Evolutionary conservation across 2,113 vertebrate species (phyloP).

Genomic region (Chloropsis cyanopogon): DNA sequence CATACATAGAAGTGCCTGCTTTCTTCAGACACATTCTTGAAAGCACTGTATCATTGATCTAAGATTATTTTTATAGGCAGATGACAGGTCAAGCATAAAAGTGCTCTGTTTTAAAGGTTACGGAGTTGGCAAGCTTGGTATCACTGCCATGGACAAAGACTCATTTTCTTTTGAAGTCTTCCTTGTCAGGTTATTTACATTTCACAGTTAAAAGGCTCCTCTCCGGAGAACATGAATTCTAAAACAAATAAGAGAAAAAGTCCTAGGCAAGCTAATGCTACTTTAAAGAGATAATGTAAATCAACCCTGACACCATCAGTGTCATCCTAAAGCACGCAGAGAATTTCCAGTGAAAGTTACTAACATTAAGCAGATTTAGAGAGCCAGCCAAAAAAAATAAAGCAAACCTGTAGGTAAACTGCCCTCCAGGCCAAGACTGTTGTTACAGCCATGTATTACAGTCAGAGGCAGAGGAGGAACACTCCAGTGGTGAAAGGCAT

Average conservation of each 20-base stretch:
- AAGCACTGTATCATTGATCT: slow-evolving; percentile 27
- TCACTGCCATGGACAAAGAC: slow-evolving; percentile 8
- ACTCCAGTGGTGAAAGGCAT: background rate
- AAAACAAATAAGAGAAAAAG: slow-evolving; percentile 29
- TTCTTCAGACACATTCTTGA: slow-evolving; percentile 53
- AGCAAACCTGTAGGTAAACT: slow-evolving; percentile 32
- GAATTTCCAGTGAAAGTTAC: slow-evolving; percentile 46
- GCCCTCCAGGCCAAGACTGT: slow-evolving; percentile 32
- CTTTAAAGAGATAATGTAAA: slow-evolving; percentile 54
- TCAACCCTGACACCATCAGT: slow-evolving; percentile 15
- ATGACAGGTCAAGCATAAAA: slow-evolving; percentile 46
- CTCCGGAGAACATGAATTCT: slow-evolving; percentile 30
- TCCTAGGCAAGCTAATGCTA: slow-evolving; percentile 20
- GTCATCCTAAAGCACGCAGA: slow-evolving; percentile 14
- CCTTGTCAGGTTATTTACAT: slow-evolving; percentile 47
- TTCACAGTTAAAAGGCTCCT: slow-evolving; percentile 47
- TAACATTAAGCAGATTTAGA: slow-evolving; percentile 19
- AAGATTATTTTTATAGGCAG: slow-evolving; percentile 51
- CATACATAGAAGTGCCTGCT: background rate
- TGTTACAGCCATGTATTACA: background rate
- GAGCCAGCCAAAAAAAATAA: slow-evolving; percentile 41
- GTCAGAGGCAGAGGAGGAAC: background rate
- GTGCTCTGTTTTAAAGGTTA: slow-evolving; percentile 54
- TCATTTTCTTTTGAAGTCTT: slow-evolving; percentile 43
- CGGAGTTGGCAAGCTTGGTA: slow-evolving; percentile 21